Percentiles rank a stretch among this genome's conserved stretches.
phyloP scores from a whole-genome alignment of 2,113 vertebrate genomes.

The Neodon shergylaensis region DNA sequence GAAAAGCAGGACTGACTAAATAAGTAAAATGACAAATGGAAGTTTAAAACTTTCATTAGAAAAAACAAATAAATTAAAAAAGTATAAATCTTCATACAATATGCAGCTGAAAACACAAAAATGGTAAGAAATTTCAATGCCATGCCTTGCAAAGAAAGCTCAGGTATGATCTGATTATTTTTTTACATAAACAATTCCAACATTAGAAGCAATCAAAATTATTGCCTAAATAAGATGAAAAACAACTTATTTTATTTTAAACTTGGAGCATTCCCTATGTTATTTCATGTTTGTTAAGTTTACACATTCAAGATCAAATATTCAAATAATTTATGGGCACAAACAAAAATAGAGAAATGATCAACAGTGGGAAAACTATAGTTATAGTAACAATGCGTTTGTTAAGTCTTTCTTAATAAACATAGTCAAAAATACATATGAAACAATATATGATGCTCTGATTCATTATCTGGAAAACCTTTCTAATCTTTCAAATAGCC shows the following conservation, averaged over 20 bases:
- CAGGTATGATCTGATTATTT: neutral
- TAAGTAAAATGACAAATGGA: neutral
- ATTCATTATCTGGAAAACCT: neutral
- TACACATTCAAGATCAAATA: neutral
- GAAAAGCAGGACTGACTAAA: neutral
- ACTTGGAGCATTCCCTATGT: neutral
- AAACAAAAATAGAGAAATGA: neutral
- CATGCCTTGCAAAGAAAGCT: neutral
- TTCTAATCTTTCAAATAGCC: neutral
- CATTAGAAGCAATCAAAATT: neutral
- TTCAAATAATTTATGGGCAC: neutral
- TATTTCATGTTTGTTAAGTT: neutral
- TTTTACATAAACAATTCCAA: neutral
- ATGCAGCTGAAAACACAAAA: neutral
- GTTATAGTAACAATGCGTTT: neutral
- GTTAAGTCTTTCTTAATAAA: neutral
- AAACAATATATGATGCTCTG: neutral
- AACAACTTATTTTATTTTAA: neutral
- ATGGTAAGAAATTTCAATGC: neutral
- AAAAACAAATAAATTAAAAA: neutral
- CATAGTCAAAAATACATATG: neutral
- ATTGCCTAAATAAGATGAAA: neutral
- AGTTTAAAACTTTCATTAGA: neutral
- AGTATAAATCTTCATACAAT: neutral
- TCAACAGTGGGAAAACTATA: neutral